Conservation (phyloP, 2,888 invertebrate species). For the Sarcophaga variegata region DNA sequence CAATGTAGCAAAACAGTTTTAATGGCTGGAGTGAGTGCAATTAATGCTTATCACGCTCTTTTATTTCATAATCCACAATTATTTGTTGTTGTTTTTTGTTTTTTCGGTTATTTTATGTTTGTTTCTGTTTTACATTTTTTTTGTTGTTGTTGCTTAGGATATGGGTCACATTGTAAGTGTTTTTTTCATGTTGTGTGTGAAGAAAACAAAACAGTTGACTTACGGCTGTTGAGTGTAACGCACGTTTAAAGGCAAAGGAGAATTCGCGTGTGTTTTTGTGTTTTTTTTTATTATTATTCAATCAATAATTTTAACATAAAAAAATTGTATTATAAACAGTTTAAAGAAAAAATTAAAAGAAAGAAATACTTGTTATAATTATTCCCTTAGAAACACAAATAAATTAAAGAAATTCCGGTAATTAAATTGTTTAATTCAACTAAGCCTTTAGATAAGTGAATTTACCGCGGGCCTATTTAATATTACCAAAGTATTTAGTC, state of each 20-base stretch:
- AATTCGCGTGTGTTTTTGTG: neutral
- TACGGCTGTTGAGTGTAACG: slow-evolving; percentile 46
- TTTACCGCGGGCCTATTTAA: no score
- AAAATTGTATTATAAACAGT: no score
- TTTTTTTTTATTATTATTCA: slow-evolving; percentile 11
- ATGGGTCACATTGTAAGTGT: slow-evolving; percentile 46
- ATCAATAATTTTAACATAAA: slow-evolving; percentile 48
- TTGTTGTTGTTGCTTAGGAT: slow-evolving; percentile 28
- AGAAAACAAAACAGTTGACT: slow-evolving; percentile 36
- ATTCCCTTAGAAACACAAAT: neutral
- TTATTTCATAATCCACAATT: neutral
- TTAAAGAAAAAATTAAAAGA: neutral
- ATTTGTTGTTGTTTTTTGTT: neutral
- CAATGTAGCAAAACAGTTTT: no score
- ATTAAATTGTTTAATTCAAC: no score
- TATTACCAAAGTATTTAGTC: neutral
- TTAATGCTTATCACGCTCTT: no score
- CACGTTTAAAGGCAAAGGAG: slow-evolving; percentile 1
- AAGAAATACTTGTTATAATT: neutral
- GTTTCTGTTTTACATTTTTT: neutral
- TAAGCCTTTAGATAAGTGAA: no score
- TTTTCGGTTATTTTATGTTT: neutral
- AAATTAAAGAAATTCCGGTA: neutral
- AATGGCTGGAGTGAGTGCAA: no score
- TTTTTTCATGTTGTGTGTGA: neutral